A percentile compares a stretch with the other conserved stretches of the same genome.
Evolutionary conservation across 2,888 invertebrate species (phyloP).

Genomic region (Mimachlamys varia): DNA sequence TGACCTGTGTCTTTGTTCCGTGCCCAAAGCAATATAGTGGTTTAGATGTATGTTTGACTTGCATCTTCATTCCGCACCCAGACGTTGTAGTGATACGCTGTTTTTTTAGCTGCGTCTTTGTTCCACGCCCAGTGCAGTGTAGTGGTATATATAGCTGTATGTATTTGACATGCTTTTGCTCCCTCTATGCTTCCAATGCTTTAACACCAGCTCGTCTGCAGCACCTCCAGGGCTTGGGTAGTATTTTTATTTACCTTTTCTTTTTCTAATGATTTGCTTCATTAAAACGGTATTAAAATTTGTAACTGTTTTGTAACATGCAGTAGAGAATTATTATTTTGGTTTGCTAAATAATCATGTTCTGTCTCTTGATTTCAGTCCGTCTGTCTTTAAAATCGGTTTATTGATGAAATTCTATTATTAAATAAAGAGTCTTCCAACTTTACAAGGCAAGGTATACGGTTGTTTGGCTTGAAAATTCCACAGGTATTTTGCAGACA

Average conservation of each 20-base stretch:
- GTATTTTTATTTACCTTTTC: background rate
- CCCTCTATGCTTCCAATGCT: background rate
- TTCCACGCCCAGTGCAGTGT: slow-evolving; percentile 3
- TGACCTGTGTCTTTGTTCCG: background rate
- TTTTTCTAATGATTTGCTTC: background rate
- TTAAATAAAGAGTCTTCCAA: slow-evolving; percentile 10
- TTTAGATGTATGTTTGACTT: background rate
- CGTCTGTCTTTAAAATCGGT: background rate
- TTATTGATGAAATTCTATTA: background rate
- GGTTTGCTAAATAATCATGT: background rate
- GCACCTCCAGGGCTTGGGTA: slow-evolving; percentile 29
- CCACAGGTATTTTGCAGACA: background rate
- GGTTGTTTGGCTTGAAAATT: background rate
- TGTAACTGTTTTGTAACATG: background rate
- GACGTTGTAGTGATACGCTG: background rate
- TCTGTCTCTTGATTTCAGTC: background rate
- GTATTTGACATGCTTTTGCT: background rate
- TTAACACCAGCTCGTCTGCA: slow-evolving; percentile 24
- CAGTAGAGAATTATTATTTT: background rate
- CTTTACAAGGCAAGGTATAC: background rate
- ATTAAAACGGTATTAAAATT: slow-evolving; percentile 1
- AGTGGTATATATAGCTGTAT: slow-evolving; percentile 16
- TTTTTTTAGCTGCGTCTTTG: background rate
- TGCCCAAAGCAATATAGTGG: background rate
- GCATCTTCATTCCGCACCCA: too few species aligned